Evolutionary conservation across 1,140 invertebrate species (phyloP).

Genomic region (Tetraneura akinire): DNA sequence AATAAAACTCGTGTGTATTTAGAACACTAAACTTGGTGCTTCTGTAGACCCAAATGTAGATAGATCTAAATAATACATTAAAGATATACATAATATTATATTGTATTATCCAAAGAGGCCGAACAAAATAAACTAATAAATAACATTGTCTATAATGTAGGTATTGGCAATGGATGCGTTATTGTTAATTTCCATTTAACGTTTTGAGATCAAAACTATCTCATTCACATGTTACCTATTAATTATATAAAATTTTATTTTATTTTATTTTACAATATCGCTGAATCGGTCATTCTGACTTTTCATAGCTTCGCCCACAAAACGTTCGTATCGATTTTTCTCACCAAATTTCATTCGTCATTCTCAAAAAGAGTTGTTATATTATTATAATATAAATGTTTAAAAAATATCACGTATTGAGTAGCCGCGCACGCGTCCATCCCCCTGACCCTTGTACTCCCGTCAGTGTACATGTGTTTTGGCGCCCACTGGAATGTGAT

Average conservation of each 20-base stretch:
- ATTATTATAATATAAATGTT: conserved; percentile 7
- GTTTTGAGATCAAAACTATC: too few species aligned
- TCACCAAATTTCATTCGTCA: background rate
- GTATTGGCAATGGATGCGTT: too few species aligned
- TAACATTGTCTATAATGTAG: too few species aligned
- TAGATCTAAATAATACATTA: background rate
- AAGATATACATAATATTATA: too few species aligned
- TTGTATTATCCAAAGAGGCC: background rate
- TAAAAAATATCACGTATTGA: background rate
- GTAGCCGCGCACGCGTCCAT: too few species aligned
- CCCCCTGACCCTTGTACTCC: background rate
- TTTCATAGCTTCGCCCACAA: background rate
- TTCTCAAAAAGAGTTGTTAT: too few species aligned
- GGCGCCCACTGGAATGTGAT: conserved; percentile 44
- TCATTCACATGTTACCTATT: background rate
- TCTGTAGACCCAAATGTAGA: too few species aligned
- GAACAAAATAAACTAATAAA: background rate
- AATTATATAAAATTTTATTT: background rate
- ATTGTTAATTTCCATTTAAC: too few species aligned
- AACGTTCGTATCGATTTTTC: background rate
- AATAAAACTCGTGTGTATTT: background rate
- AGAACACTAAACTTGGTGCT: background rate
- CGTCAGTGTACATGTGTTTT: conserved; percentile 4
- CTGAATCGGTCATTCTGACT: background rate
- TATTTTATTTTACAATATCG: background rate